Base-by-base conservation (phyloP, 64 coral and sea anemone genomes). In the Montipora sp. region DNA sequence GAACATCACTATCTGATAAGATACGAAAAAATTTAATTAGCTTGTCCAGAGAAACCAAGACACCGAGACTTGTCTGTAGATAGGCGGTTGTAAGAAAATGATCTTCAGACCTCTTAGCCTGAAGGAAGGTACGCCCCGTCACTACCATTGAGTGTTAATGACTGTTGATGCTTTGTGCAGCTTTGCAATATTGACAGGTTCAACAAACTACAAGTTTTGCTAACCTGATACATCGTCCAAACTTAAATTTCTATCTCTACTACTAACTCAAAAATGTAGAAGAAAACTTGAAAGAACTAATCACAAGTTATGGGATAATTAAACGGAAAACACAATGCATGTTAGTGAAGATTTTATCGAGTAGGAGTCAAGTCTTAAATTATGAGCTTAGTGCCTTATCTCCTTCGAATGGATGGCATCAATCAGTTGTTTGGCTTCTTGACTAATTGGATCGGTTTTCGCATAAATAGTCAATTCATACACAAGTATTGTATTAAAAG, bases 391-490 rank as follows among this genome's bases (percentile, higher is more conserved):
- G 59, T 83, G 66, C 12, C 24, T 83, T 83, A 83, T 83, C 80
- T 15, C 59, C 14, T 15, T 67, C 8, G 16, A 24, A 27, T 83
- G 23, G 80, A 83, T 83, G 58, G 59, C 58, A 60, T 67, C 80
- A 83, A 83, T 83, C 58, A 83, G 59, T 18, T 66, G 67, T 83
- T 46, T 83, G 59, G 16, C 23, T 19, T 44, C 59, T 83, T 83
- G 59, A 83, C 27, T 66, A 83, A 83, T 83, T 68, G 24, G 80
- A 83, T 66, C 60, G 13, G 60, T 83, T 44, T 67, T 66, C 80
- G 68, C 68, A 23, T n/a, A 63, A 71, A 48, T 66, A 46, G 27
- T 47, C 27, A 83, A 82, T 67, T 83, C 59, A 81, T 81, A 11
- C 79, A 81, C 21, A 60, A 59, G 79, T 36, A 81, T 81, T 83